phyloP scores from a whole-genome alignment of 2,797 vertebrate genomes.

The Poeciliopsis infans region DNA sequence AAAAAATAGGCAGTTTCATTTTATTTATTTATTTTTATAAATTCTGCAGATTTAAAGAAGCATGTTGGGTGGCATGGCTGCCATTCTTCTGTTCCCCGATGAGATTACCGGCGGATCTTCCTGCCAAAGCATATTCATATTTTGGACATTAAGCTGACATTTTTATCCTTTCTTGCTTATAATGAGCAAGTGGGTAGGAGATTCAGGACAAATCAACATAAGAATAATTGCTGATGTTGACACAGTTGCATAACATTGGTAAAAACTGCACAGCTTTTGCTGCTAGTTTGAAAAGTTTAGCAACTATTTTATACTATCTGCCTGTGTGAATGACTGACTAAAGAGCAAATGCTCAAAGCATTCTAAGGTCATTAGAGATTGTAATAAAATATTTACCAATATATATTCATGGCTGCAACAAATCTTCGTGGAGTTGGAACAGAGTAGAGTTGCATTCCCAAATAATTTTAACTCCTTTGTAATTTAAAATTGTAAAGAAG shows the following conservation, averaged over 20 bases:
- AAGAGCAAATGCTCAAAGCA: neutral
- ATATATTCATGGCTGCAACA: neutral
- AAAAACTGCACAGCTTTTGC: neutral
- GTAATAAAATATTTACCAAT: neutral
- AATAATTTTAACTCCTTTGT: neutral
- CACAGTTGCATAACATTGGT: neutral
- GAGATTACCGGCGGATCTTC: constrained; percentile 50
- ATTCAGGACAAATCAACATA: constrained; percentile 26
- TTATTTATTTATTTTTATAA: neutral
- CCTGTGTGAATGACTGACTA: neutral
- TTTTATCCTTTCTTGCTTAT: constrained; percentile 35
- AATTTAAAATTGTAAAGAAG: neutral
- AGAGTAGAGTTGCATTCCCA: neutral
- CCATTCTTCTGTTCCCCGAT: constrained; percentile 37
- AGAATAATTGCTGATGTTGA: constrained; percentile 6
- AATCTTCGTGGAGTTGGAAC: neutral
- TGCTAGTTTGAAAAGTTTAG: neutral
- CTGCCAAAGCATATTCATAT: constrained; percentile 54
- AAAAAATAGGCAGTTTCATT: constrained; percentile 13
- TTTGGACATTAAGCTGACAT: constrained; percentile 56
- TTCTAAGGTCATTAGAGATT: neutral
- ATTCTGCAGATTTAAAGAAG: constrained; percentile 33
- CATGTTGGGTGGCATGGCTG: constrained; percentile 50
- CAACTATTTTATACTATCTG: neutral
- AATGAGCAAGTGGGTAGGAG: constrained; percentile 52